Conservation (phyloP, 2,797 vertebrate species). For the Bucorvus abyssinicus region DNA sequence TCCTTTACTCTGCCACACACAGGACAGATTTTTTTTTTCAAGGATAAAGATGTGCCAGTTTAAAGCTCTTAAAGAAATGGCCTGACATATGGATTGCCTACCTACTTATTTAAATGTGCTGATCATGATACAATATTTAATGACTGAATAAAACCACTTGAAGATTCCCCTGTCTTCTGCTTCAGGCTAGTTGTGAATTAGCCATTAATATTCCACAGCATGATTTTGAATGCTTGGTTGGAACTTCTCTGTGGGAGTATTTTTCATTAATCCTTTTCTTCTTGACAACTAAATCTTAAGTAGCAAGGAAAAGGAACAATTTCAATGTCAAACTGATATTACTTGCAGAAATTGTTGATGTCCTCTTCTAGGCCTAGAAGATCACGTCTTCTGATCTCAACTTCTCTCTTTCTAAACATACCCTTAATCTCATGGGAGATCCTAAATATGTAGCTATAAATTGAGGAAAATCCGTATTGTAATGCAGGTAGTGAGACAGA, state of each 20-base stretch:
- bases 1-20: neutral
- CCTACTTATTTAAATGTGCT: neutral
- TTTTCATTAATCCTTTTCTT: conserved; percentile 2
- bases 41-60: neutral
- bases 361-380: neutral
- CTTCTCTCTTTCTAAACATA: neutral
- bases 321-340: neutral
- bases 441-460: neutral
- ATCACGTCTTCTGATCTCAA: neutral
- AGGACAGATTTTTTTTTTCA: neutral
- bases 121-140: neutral
- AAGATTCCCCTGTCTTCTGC: neutral
- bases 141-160: neutral
- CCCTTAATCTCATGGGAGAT: neutral
- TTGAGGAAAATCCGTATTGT: neutral
- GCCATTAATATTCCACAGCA: neutral
- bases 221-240: neutral
- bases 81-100: neutral
- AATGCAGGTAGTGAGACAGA: neutral
- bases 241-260: neutral
- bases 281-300: neutral
- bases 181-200: neutral
- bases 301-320: neutral
- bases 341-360: neutral
- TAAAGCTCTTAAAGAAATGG: neutral